A percentile compares a stretch with the other conserved stretches of the same genome.
These are phyloP conservation scores for Tanaodytes sp. DNA, from an alignment of 2,888 invertebrate genomes.

Conservation along the genomic window DNA sequence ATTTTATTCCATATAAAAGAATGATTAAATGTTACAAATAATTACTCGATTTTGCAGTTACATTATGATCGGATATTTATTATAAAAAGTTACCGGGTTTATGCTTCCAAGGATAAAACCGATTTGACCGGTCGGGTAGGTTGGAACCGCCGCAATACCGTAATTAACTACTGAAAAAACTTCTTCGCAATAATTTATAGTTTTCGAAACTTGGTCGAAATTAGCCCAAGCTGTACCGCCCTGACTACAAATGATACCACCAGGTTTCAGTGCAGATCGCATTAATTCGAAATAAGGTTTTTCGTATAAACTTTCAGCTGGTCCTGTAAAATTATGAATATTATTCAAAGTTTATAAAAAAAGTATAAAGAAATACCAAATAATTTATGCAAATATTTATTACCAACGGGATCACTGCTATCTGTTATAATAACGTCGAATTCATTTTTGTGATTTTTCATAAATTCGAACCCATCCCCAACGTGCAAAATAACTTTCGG, in stretches of 20 bases:
- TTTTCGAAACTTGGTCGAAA: slow-evolving; percentile 83
- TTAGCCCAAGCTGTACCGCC: slow-evolving; percentile 86
- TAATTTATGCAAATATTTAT: slow-evolving; percentile 23
- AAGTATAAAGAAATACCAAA: background rate
- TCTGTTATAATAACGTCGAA: slow-evolving; percentile 99
- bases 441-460: slow-evolving; percentile 86
- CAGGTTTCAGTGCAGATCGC: slow-evolving; percentile 85
- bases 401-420: slow-evolving; percentile 96
- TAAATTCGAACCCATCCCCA: slow-evolving; percentile 95
- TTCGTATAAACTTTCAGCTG: slow-evolving; percentile 82
- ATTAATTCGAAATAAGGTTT: slow-evolving; percentile 89
- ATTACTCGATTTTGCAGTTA: too few species aligned
- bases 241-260: slow-evolving; percentile 96
- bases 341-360: background rate
- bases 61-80: too few species aligned
- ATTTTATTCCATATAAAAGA: too few species aligned
- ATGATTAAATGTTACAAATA: too few species aligned
- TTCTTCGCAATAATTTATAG: slow-evolving; percentile 82
- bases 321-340: slow-evolving; percentile 76
- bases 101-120: slow-evolving; percentile 93
- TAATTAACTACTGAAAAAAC: slow-evolving; percentile 87
- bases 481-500: slow-evolving; percentile 88
- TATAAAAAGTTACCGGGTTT: slow-evolving; percentile 74
- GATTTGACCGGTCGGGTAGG: slow-evolving; percentile 97
- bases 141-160: slow-evolving; percentile 89